Base-by-base conservation (phyloP, 2,113 vertebrate species). In the Callospermophilus lateralis region DNA sequence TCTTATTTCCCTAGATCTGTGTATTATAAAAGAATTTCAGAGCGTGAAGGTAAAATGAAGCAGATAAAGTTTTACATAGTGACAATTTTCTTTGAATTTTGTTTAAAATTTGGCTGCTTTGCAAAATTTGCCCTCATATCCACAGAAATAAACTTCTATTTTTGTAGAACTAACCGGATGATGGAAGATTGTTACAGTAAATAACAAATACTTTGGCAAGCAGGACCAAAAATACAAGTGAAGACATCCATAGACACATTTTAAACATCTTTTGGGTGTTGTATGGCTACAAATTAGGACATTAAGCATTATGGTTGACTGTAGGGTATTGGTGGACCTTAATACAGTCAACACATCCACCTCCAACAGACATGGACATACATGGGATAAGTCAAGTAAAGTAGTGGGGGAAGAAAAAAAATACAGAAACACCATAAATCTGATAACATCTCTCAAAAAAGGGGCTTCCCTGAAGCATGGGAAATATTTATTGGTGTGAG, bases 401-500 rank as follows among this genome's bases (percentile, higher is more conserved):
- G 22, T 22, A 91, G 3, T 2, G 4, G 2, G 4, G 0, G 78
- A 70, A 74, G 73, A 89, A 45, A 94, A 1, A 55, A 94, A 98
- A 94, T 0, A 88, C 76, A 73, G 3, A 0, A 78, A 98, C 96
- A 97, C 84, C 95, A 97, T 17, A 94, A 85, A 95, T 96, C 87
- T 96, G 45, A 72, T 32, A 90, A 97, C 1, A 70, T 70, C 53
- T 96, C 90, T 89, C 86, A 67, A 90, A 81, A 67, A 67, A 28
- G 61, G n/a, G 26, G 91, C 61, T 92, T 98, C 97, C 97, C 98
- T 98, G 97, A 93, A 97, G 97, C 97, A 91, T 30, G 79, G 85
- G 51, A 77, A 79, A 55, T 53, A 16, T 34, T 70, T 65, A 6
- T 37, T 32, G 11, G 72, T 2, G 84, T 93, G 86, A 26, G 61